Conservation (phyloP, 2,888 invertebrate species). For the Punctoribates punctum region DNA sequence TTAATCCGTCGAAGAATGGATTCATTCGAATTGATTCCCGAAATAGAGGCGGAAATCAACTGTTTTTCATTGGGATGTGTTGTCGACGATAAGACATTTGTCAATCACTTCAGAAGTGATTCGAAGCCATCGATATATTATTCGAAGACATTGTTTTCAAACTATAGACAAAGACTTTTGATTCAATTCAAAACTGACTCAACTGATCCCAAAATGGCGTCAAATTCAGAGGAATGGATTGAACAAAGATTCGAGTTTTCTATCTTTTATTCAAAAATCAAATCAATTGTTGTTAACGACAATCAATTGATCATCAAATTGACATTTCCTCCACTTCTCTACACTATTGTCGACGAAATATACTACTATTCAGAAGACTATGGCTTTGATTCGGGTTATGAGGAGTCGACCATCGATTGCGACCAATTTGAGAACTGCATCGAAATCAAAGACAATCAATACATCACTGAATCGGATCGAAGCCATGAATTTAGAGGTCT, state of each 20-base stretch:
- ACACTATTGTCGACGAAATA: background rate
- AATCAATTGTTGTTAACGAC: background rate
- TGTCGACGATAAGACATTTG: background rate
- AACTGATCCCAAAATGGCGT: background rate
- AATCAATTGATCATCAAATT: constrained; percentile 4
- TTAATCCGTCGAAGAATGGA: background rate
- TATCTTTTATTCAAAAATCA: constrained; percentile 12
- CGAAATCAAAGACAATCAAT: background rate
- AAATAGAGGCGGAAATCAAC: background rate
- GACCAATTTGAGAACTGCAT: background rate
- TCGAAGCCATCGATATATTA: background rate
- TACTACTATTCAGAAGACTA: background rate
- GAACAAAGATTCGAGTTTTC: background rate
- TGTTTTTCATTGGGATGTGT: background rate
- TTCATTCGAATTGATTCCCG: background rate
- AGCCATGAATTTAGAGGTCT: background rate
- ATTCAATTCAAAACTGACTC: background rate
- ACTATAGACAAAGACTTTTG: background rate
- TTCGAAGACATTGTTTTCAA: background rate
- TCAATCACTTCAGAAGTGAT: constrained; percentile 14
- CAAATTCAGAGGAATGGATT: background rate
- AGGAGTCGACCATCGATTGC: background rate
- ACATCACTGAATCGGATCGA: background rate
- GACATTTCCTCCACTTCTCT: constrained; percentile 4
- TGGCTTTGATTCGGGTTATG: background rate